Evolutionary conservation across 2,888 invertebrate species (phyloP).

Genomic region (Ctena decussata): DNA sequence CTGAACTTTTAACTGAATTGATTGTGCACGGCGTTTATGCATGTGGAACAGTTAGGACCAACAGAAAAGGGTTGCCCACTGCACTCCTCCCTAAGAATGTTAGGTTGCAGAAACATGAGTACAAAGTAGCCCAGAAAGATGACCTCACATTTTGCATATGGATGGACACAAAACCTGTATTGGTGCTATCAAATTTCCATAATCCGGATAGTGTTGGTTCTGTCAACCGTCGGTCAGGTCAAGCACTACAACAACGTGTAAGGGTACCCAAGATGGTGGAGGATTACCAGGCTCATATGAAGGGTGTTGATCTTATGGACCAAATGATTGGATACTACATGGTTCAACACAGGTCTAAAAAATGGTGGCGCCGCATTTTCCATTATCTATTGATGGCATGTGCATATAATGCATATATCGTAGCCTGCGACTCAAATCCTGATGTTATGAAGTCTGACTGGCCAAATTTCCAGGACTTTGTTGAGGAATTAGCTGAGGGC

Average conservation of each 20-base stretch:
- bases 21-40: constrained; percentile 24
- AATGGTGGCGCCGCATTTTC: constrained; percentile 46
- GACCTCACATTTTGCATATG: constrained; percentile 47
- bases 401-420: constrained; percentile 30
- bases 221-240: background rate
- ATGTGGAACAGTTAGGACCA: constrained; percentile 47
- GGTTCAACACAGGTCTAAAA: constrained; percentile 29
- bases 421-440: constrained; percentile 9
- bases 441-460: constrained; percentile 10
- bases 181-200: constrained; percentile 37
- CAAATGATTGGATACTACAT: constrained; percentile 41
- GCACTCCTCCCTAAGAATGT: constrained; percentile 35
- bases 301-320: constrained; percentile 30
- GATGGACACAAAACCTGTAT: constrained; percentile 57
- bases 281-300: constrained; percentile 31
- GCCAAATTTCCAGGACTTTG: constrained; percentile 41
- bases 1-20: constrained; percentile 11
- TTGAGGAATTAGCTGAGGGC: constrained; percentile 32
- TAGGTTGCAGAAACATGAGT: constrained; percentile 45
- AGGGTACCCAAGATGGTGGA: constrained; percentile 20
- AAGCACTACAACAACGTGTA: constrained; percentile 2
- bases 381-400: constrained; percentile 21
- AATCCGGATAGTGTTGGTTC: background rate
- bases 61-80: constrained; percentile 51
- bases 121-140: constrained; percentile 46